Evolutionary conservation across 2,797 vertebrate genomes (phyloP), one percentile per base, ranked within the genome.

Genomic region (Triplophysa yarkandensis): DNA sequence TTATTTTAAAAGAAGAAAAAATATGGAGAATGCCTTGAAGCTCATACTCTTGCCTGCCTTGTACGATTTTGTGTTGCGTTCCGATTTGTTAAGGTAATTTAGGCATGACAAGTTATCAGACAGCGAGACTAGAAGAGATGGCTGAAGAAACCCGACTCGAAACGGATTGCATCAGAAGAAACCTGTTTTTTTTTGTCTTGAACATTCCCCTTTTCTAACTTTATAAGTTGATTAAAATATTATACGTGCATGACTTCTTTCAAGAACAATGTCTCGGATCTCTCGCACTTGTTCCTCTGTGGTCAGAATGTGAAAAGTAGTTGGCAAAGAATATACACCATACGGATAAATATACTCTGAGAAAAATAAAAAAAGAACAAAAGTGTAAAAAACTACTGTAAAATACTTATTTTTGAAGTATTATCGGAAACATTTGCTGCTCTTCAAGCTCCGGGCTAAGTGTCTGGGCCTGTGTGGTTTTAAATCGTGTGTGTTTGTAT

Each of bases 231-330:
- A 89, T 83, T 78, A 88, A 88, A 88, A 75, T 85, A 89, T 86
- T 87, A 87, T 91, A 92, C 80, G 85, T 92, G 92, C 92, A 93
- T 93, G 92, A 87, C 86, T 86, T 86, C 87, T 87, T 84, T 87
- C 65, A 80, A 82, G 27, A 89, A 86, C 87, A 86, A 90, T 88
- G 91, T 92, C 90, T 80, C 76, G 63, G 50, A 83, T 77, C 77
- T 79, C 64, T 86, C 86, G 85, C 89, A 92, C 89, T 91, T 90
- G 88, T 92, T 92, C 87, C 83, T 91, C 84, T 90, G 91, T 92
- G 91, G 89, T 91, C 87, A 91, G 92, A 92, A 91, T 92, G 90
- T 91, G 89, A 90, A 91, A 82, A 87, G 86, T 92, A 91, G 90
- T 92, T 90, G 87, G 85, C 89, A 77, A 88, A 91, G 90, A 90